phyloP scores from a whole-genome alignment of 2,797 vertebrate species.

The Sebastes hubbsi region DNA sequence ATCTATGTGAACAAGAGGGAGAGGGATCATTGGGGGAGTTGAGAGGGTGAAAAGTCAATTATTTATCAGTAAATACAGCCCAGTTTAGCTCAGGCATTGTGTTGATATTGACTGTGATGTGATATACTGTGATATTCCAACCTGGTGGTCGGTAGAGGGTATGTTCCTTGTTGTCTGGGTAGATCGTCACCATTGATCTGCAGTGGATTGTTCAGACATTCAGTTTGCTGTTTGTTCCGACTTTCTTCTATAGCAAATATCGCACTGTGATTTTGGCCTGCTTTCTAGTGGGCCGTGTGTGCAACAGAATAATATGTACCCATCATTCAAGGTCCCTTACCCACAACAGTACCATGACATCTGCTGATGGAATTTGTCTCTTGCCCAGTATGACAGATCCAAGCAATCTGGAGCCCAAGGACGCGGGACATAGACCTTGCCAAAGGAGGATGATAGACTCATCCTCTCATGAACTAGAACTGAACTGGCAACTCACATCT shows the following conservation, averaged over 20 bases:
- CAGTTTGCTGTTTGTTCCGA: background rate
- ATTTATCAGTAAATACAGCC: slow-evolving; percentile 3
- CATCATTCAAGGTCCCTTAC: slow-evolving; percentile 34
- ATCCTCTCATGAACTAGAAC: slow-evolving; percentile 20
- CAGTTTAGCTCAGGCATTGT: background rate
- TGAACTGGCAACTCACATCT: slow-evolving; percentile 11
- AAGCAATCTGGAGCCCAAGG: slow-evolving; percentile 48
- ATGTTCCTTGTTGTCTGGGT: background rate
- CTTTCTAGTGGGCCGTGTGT: background rate
- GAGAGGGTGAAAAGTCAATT: background rate
- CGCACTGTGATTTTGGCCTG: background rate
- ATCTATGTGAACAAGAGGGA: background rate
- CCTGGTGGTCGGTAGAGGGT: background rate
- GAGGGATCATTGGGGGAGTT: background rate
- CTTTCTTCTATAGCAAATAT: background rate
- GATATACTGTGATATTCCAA: too few species aligned
- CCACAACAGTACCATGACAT: slow-evolving; percentile 36
- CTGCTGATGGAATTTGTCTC: slow-evolving; percentile 51
- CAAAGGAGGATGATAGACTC: slow-evolving; percentile 41
- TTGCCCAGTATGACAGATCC: slow-evolving; percentile 44
- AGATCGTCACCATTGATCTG: slow-evolving; percentile 10
- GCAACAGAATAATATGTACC: slow-evolving; percentile 23
- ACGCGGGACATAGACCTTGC: slow-evolving; percentile 27
- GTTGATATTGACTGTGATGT: slow-evolving; percentile 3
- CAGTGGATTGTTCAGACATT: background rate